phyloP scores from a whole-genome alignment of 2,888 invertebrate genomes.

The Lepidonotus clava region DNA sequence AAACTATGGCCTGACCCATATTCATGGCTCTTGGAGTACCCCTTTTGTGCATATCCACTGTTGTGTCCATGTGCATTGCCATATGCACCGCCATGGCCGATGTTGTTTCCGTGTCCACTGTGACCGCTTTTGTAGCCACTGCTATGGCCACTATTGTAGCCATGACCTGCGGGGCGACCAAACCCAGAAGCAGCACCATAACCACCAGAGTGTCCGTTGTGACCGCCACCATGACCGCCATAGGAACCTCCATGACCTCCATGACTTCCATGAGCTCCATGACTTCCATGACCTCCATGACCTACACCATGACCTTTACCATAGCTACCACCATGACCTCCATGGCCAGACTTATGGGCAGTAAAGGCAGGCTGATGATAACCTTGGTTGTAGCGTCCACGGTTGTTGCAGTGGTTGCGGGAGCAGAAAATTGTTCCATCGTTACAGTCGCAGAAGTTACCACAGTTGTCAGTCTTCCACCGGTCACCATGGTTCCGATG shows the following conservation, averaged over 20 bases:
- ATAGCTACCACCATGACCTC: not conserved
- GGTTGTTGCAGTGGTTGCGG: not conserved
- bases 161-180: not conserved
- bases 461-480: constrained; percentile 27
- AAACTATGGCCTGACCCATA: constrained; percentile 33
- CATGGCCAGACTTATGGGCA: not conserved
- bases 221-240: no score
- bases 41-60: not conserved
- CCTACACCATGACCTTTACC: not conserved
- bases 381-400: not conserved
- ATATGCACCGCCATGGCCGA: not conserved
- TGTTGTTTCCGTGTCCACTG: no score
- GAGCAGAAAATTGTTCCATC: constrained; percentile 47
- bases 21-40: not conserved
- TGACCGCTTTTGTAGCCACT: not conserved
- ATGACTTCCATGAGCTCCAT: no score
- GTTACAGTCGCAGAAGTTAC: constrained; percentile 48
- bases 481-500: constrained; percentile 35
- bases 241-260: not conserved
- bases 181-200: not conserved
- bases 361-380: not conserved
- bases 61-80: not conserved
- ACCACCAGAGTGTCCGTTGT: no score
- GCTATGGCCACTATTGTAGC: not conserved
- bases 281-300: not conserved